phyloP scores from a whole-genome alignment of 2,113 vertebrate species.

The Oenanthe oenanthe region DNA sequence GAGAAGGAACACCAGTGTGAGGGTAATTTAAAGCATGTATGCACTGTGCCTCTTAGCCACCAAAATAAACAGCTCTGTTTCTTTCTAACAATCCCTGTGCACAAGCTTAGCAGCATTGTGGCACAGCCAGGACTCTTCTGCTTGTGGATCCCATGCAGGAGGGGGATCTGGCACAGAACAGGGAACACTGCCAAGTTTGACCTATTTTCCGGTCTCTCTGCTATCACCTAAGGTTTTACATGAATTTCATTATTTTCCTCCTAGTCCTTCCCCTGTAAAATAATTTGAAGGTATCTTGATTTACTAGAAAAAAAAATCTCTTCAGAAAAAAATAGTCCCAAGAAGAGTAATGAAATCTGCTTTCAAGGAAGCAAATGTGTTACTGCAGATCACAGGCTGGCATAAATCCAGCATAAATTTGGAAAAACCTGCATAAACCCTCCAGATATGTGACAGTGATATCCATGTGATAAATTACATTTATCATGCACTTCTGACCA shows the following conservation, averaged over 20 bases:
- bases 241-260: neutral
- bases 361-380: conserved; percentile 32
- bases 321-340: neutral
- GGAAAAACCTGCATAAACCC: conserved; percentile 3
- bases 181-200: neutral
- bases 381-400: neutral
- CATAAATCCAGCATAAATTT: neutral
- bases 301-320: neutral
- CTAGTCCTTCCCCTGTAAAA: neutral
- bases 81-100: neutral
- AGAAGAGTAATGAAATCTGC: neutral
- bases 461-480: neutral
- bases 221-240: neutral
- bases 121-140: neutral
- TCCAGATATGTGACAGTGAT: neutral
- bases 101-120: neutral
- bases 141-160: rapidly evolving
- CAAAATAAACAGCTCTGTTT: neutral
- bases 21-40: neutral
- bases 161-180: neutral
- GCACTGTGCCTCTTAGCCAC: neutral
- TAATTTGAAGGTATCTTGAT: neutral
- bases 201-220: neutral
- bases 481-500: conserved; percentile 12
- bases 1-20: neutral